Evolutionary conservation across 2,113 vertebrate genomes (phyloP).

Genomic region (Xiphophorus couchianus): DNA sequence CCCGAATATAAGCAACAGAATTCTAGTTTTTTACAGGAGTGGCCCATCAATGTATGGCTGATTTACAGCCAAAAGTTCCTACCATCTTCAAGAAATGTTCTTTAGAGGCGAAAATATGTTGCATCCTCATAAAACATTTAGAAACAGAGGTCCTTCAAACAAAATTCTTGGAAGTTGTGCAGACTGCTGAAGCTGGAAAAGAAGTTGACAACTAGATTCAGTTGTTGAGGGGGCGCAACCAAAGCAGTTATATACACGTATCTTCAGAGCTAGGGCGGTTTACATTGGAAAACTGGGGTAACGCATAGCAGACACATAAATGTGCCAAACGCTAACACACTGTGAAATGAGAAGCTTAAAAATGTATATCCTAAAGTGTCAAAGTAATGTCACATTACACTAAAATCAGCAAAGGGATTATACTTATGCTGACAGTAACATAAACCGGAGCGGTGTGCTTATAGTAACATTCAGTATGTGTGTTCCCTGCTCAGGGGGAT

Average conservation of each 20-base stretch:
- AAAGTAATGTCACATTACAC: neutral
- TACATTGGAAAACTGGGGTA: no score
- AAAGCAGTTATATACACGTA: no score
- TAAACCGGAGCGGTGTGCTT: neutral
- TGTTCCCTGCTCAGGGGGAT: conserved; percentile 82
- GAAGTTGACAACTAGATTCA: no score
- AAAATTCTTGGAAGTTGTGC: neutral
- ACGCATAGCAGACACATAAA: no score
- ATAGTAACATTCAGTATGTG: neutral
- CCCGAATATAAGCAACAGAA: neutral
- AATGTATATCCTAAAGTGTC: no score
- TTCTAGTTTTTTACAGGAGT: neutral
- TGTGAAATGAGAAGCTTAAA: no score
- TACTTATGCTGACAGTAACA: neutral
- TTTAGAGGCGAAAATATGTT: neutral
- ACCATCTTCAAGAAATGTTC: neutral
- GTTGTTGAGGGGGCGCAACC: neutral
- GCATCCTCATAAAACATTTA: neutral
- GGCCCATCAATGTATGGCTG: neutral
- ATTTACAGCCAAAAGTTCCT: neutral
- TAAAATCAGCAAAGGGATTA: neutral
- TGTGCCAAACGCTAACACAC: no score
- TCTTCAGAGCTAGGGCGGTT: no score
- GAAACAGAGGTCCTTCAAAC: neutral
- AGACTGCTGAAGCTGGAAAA: neutral